Percentiles rank a stretch among this genome's conserved stretches.
These are phyloP conservation scores for Vanessa cardui DNA, from an alignment of 2,888 invertebrate genomes.

Conservation along the genomic window DNA sequence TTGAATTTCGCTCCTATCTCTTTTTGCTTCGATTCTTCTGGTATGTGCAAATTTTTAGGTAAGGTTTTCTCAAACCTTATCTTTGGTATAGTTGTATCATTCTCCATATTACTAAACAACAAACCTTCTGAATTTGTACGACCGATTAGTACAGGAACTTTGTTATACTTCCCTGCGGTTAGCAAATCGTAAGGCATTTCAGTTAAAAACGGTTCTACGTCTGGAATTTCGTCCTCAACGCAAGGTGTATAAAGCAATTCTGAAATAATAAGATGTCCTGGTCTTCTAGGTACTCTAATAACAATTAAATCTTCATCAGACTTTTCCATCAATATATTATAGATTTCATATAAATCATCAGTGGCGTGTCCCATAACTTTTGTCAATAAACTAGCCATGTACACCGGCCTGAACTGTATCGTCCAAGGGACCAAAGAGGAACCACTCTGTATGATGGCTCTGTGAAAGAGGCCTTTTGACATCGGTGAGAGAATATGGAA, in stretches of 20 bases:
- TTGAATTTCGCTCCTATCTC: slow-evolving; percentile 52
- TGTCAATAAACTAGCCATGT: slow-evolving; percentile 60
- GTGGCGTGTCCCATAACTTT: slow-evolving; percentile 59
- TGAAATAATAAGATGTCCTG: slow-evolving; percentile 54
- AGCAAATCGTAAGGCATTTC: slow-evolving; percentile 58
- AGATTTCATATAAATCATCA: slow-evolving; percentile 58
- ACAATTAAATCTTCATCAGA: slow-evolving; percentile 58
- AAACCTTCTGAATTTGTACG: slow-evolving; percentile 61
- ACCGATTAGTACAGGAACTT: slow-evolving; percentile 68
- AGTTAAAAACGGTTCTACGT: slow-evolving; percentile 64
- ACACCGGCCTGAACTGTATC: slow-evolving; percentile 59
- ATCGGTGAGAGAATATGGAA: slow-evolving; percentile 65
- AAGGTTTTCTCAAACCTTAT: slow-evolving; percentile 57
- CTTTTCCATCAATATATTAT: slow-evolving; percentile 57
- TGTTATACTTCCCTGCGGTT: slow-evolving; percentile 56
- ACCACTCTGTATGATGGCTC: slow-evolving; percentile 68
- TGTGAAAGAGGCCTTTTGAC: slow-evolving; percentile 68
- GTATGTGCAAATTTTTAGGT: slow-evolving; percentile 61
- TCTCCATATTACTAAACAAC: slow-evolving; percentile 57
- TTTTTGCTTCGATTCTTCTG: slow-evolving; percentile 46
- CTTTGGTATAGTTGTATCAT: slow-evolving; percentile 51
- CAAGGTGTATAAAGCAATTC: slow-evolving; percentile 65
- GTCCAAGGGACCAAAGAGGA: slow-evolving; percentile 64
- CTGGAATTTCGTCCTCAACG: slow-evolving; percentile 58
- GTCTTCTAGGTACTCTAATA: slow-evolving; percentile 57